Evolutionary conservation across 2,888 invertebrate species (phyloP).

Genomic region (Lasioglossum calceatum): DNA sequence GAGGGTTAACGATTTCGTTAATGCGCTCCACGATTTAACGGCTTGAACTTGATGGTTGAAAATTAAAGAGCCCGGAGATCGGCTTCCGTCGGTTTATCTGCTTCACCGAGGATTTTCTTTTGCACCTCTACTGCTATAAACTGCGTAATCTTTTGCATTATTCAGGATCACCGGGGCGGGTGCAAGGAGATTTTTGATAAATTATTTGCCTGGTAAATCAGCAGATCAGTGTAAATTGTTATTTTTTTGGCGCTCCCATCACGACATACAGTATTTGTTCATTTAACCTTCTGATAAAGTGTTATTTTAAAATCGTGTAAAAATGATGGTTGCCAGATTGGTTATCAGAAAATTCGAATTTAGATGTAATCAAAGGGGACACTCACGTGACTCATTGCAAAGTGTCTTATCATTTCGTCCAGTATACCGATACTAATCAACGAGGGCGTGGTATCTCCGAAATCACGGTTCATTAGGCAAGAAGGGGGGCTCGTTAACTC

Average conservation of each 20-base stretch:
- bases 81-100: background rate
- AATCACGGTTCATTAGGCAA: slow-evolving; percentile 45
- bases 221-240: background rate
- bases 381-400: too few species aligned
- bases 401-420: too few species aligned
- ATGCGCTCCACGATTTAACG: background rate
- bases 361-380: too few species aligned
- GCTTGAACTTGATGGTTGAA: background rate
- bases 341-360: too few species aligned
- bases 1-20: background rate
- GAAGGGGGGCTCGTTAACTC: slow-evolving; percentile 63
- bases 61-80: background rate
- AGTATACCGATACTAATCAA: background rate
- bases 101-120: background rate
- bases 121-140: background rate
- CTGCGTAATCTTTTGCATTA: background rate
- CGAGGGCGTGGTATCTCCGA: background rate
- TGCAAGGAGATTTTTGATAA: background rate
- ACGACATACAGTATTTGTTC: too few species aligned
- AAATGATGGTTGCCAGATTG: too few species aligned
- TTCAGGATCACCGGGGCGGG: background rate
- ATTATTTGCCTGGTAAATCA: background rate
- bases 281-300: too few species aligned
- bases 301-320: too few species aligned
- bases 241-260: too few species aligned